Conservation (phyloP, 2,888 invertebrate species). For the Ellobium chinense region DNA sequence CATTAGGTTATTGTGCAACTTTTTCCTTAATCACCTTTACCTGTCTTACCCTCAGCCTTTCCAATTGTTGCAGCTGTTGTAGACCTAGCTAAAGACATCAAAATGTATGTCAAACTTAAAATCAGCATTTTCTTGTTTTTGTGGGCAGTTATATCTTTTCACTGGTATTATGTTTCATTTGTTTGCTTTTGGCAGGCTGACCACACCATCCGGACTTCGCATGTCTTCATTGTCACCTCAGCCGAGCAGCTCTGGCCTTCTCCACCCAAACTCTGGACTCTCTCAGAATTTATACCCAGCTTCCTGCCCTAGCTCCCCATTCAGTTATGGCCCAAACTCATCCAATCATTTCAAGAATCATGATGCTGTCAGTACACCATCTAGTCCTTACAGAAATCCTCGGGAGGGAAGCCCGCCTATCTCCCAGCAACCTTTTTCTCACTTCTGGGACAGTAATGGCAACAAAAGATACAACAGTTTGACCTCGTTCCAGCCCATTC, state of each 20-base stretch:
- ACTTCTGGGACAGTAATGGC: slow-evolving; percentile 36
- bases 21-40: no score
- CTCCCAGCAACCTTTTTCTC: neutral
- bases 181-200: no score
- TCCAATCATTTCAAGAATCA: no score
- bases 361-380: neutral
- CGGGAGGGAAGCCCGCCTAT: neutral
- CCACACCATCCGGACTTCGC: neutral
- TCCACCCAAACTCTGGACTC: slow-evolving; percentile 12
- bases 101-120: no score
- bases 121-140: no score
- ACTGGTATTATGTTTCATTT: no score
- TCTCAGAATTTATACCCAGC: slow-evolving; percentile 17
- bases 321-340: neutral
- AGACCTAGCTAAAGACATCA: no score
- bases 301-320: slow-evolving; percentile 41
- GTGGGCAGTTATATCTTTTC: no score
- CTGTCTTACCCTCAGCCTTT: no score
- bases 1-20: no score
- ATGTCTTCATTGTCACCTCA: slow-evolving; percentile 30
- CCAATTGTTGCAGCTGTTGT: no score
- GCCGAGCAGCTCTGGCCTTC: slow-evolving; percentile 20
- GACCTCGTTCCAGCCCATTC: neutral
- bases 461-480: slow-evolving; percentile 3
- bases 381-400: slow-evolving; percentile 12